These are phyloP conservation scores for Xyliphius kryptos DNA, from an alignment of 2,113 vertebrate genomes.

Conservation along the genomic window DNA sequence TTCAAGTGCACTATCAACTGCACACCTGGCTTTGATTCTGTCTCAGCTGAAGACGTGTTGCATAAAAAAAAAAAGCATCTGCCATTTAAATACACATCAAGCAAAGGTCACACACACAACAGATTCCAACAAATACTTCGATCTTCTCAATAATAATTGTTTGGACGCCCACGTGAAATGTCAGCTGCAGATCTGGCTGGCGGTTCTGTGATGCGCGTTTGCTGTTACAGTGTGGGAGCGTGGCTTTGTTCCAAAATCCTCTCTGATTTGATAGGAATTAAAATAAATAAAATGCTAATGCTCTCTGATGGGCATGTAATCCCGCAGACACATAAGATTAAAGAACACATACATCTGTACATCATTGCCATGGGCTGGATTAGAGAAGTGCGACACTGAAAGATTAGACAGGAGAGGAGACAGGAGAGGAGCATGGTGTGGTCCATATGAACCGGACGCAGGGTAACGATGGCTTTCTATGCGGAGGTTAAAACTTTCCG, in stretches of 20 bases:
- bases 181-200: not conserved
- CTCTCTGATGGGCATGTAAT: constrained; percentile 20
- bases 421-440: no score
- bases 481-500: no score
- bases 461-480: no score
- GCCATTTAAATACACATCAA: not conserved
- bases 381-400: no score
- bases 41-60: not conserved
- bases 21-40: not conserved
- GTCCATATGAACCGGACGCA: no score
- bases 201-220: not conserved
- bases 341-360: not conserved
- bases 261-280: constrained; percentile 8
- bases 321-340: constrained; percentile 6
- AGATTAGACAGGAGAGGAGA: no score
- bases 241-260: not conserved
- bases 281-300: constrained; percentile 15
- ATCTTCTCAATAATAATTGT: not conserved
- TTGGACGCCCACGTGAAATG: not conserved
- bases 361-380: not conserved
- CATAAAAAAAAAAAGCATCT: not conserved
- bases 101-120: not conserved
- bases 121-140: not conserved
- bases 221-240: not conserved
- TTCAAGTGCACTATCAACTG: no score